Conservation (phyloP, 1,140 invertebrate species). For the Drosophila yakuba region DNA sequence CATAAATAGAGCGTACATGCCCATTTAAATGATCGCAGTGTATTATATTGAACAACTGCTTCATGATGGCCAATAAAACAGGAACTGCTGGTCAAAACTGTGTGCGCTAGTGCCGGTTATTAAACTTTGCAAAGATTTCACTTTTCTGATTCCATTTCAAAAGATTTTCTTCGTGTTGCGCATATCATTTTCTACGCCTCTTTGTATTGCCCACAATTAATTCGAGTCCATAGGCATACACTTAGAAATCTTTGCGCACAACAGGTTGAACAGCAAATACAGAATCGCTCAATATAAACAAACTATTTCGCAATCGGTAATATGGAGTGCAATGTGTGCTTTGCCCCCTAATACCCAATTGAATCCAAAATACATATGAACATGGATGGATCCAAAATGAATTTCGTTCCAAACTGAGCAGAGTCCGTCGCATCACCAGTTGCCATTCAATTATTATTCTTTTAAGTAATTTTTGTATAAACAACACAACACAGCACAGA, state of each 20-base stretch:
- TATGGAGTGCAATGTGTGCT: conserved; percentile 28
- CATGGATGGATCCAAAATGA: conserved; percentile 28
- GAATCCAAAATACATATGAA: conserved; percentile 5
- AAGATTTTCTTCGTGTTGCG: conserved; percentile 31
- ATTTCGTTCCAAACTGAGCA: conserved; percentile 26
- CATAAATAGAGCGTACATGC: conserved; percentile 50
- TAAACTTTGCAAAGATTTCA: conserved; percentile 21
- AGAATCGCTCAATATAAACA: conserved; percentile 69
- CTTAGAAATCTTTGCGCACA: conserved; percentile 45
- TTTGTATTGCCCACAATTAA: conserved; percentile 12
- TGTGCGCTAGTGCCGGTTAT: conserved; percentile 17
- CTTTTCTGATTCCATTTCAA: conserved; percentile 31
- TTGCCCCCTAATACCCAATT: background rate
- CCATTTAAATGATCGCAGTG: conserved; percentile 60
- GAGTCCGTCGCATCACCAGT: conserved; percentile 31
- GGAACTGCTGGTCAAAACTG: conserved; percentile 12
- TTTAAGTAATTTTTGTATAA: conserved; percentile 66
- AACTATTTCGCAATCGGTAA: conserved; percentile 73
- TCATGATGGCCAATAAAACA: conserved; percentile 54
- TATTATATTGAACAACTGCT: conserved; percentile 54
- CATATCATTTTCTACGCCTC: conserved; percentile 18
- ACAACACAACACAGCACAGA: conserved; percentile 46
- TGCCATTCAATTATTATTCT: conserved; percentile 65
- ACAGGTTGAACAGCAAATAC: conserved; percentile 43
- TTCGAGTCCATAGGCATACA: conserved; percentile 26